Conservation (phyloP, 2,113 vertebrate genomes). For the Talpa occidentalis region DNA sequence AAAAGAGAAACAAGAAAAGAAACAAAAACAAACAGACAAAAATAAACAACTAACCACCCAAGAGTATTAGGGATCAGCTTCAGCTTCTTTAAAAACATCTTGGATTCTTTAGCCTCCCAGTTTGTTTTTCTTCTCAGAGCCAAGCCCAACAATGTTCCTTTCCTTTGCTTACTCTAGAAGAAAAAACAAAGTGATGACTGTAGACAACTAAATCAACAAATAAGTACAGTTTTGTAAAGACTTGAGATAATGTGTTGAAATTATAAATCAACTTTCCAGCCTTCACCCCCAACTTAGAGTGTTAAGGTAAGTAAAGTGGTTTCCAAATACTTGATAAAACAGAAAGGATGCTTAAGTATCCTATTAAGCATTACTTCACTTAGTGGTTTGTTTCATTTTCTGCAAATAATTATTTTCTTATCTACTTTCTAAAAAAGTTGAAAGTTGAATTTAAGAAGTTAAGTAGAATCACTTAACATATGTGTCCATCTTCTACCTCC, state of each 20-base stretch:
- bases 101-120: not conserved
- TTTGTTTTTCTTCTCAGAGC: conserved; percentile 14
- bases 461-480: not conserved
- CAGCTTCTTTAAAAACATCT: not conserved
- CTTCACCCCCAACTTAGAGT: not conserved
- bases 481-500: not conserved
- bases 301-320: not conserved
- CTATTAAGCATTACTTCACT: not conserved
- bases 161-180: not conserved
- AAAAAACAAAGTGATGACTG: not conserved
- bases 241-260: not conserved
- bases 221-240: not conserved
- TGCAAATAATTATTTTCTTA: not conserved
- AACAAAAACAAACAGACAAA: not conserved
- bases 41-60: not conserved
- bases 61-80: not conserved
- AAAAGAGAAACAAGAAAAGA: not conserved
- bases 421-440: not conserved
- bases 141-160: not conserved
- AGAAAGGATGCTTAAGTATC: not conserved
- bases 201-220: conserved; percentile 9
- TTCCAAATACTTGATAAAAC: not conserved
- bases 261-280: not conserved
- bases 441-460: too few relatives aligned
- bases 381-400: not conserved